Evolutionary conservation across 2,113 vertebrate genomes (phyloP), one percentile per base, ranked within the genome.

Genomic region (Haplotaxodon microlepis): DNA sequence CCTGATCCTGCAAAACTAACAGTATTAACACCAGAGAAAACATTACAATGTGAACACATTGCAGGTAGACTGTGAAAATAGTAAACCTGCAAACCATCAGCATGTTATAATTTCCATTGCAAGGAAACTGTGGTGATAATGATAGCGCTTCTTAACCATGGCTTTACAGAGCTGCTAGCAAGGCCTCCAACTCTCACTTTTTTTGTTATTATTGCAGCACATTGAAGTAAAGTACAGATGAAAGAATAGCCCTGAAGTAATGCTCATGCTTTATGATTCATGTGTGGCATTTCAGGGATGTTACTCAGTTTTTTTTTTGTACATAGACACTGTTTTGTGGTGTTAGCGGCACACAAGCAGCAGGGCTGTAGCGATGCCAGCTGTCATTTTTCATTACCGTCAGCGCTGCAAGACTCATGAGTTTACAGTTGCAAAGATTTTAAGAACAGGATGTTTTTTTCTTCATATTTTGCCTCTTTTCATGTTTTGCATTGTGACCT

Each of bases 231-330:
- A 69, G 42, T 81, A 50, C 79, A 85, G 73, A 59, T 84, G 78
- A 86, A 88, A 87, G 36, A 83, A 78, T 9, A 59, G 31, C 63
- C 84, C 53, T 50, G 54, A 79, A 93, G 89, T 90, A n/a, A 88
- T 81, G 54, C 36, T 86, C 69, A 87, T 56, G 36, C 83, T 84
- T 91, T 66, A 84, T 88, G 84, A 92, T 90, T 92, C 90, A 92
- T 93, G 34, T 89, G 73, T 85, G 82, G 53, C 87, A 86, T 91
- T 94, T 90, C 85, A 92, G 82, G 69, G 87, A 87, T 85, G 82
- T 83, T 57, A 12, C 63, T 88, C 51, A 38, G 9, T 8, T 12
- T 14, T 66, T 81, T 11, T 36, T 63, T 63, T 84, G 2, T 29
- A 21, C 73, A 42, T 66, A 81, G 56, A 71, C 45, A 24, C 14